Percentiles rank a stretch among this genome's conserved stretches.
phyloP scores from a whole-genome alignment of 2,888 invertebrate species.

The Crepidodera aurea region DNA sequence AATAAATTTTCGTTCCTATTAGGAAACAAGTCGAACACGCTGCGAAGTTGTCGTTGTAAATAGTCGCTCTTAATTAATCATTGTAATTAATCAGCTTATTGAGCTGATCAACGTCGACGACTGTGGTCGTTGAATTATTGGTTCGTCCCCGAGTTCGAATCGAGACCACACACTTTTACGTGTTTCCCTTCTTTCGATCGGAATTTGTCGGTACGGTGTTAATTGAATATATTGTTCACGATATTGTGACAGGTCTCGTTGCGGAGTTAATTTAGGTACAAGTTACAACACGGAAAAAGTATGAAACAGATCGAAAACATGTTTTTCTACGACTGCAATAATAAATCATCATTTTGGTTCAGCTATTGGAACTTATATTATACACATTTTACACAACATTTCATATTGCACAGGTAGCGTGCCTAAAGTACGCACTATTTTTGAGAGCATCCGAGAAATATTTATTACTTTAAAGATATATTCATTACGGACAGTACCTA shows the following conservation, averaged over 20 bases:
- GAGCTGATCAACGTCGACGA: constrained; percentile 31
- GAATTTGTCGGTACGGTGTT: not conserved
- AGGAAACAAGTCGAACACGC: constrained; percentile 36
- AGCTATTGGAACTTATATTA: no score
- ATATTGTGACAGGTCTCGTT: not conserved
- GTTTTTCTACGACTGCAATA: no score
- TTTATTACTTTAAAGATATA: no score
- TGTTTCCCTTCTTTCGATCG: not conserved
- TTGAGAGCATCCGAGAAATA: no score
- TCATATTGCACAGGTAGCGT: no score
- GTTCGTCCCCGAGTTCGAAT: constrained; percentile 6
- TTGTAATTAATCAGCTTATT: constrained; percentile 40
- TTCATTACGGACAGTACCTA: no score
- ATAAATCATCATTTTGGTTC: no score
- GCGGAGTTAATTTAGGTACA: not conserved
- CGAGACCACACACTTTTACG: constrained; percentile 5
- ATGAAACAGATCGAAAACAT: no score
- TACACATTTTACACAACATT: no score
- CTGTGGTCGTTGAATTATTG: constrained; percentile 30
- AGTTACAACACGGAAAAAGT: no score
- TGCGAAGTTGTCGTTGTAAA: constrained; percentile 34
- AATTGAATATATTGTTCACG: constrained; percentile 2
- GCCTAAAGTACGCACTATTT: no score
- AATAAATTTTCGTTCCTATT: constrained; percentile 38
- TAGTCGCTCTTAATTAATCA: constrained; percentile 40